A percentile compares a stretch with the other conserved stretches of the same genome.
phyloP scores from a whole-genome alignment of 2,888 invertebrate species.

The Eurytoma adleriae region DNA sequence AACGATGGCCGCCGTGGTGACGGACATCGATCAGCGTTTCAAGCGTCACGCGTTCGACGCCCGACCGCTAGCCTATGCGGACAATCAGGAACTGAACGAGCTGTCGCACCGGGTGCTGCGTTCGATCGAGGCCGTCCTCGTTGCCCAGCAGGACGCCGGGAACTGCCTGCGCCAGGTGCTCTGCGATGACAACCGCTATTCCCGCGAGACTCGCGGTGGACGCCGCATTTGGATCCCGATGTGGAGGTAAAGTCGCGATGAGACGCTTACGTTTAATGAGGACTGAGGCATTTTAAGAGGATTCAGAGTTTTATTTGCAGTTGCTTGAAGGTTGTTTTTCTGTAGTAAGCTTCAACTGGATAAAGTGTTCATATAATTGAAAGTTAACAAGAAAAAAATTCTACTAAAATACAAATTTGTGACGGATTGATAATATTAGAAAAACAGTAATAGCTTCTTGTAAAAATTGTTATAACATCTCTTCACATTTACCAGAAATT shows the following conservation, averaged over 20 bases:
- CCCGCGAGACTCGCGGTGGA: conserved; percentile 78
- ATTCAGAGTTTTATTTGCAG: no score
- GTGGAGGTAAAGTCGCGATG: conserved; percentile 81
- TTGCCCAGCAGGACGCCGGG: conserved; percentile 77
- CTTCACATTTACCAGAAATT: no score
- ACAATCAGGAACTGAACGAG: conserved; percentile 77
- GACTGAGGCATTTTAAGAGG: no score
- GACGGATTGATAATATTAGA: no score
- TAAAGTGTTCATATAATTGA: no score
- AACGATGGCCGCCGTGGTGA: conserved; percentile 47
- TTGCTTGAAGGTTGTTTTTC: no score
- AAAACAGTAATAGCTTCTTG: no score
- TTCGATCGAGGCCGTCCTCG: conserved; percentile 79
- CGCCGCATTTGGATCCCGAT: conserved; percentile 85
- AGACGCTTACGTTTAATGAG: no score
- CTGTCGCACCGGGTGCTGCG: conserved; percentile 78
- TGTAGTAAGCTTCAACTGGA: no score
- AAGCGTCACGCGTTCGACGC: conserved; percentile 62
- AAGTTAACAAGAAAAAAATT: no score
- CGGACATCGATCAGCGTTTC: conserved; percentile 60
- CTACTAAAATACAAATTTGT: no score
- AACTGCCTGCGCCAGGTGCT: conserved; percentile 81
- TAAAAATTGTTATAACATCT: no score
- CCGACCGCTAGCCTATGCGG: conserved; percentile 67
- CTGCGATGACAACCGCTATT: conserved; percentile 83